These are phyloP conservation scores for Halictus rubicundus DNA, from an alignment of 1,140 invertebrate genomes.

Conservation along the genomic window DNA sequence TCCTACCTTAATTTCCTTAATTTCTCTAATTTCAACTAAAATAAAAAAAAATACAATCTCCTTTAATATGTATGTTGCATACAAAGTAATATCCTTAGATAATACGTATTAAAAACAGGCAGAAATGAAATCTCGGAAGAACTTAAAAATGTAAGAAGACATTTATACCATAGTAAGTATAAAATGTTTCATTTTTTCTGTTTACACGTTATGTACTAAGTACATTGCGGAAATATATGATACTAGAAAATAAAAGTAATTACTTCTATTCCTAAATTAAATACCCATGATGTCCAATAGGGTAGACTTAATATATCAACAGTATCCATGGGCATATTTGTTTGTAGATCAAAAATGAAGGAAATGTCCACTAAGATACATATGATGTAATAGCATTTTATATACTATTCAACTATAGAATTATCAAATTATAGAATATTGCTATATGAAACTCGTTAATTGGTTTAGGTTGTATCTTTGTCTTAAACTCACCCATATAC, in stretches of 20 bases:
- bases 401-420: conserved; percentile 18
- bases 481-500: conserved; percentile 51
- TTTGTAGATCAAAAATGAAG: conserved; percentile 51
- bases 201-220: no score
- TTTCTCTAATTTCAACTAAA: conserved; percentile 90
- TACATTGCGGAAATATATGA: no score
- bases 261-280: conserved; percentile 6
- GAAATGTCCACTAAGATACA: conserved; percentile 46
- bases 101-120: not conserved
- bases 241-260: not conserved
- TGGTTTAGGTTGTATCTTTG: conserved; percentile 48
- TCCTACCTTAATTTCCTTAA: conserved; percentile 94
- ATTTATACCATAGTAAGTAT: not conserved
- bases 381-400: conserved; percentile 26
- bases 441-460: conserved; percentile 38
- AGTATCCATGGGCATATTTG: conserved; percentile 34
- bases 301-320: conserved; percentile 49
- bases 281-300: conserved; percentile 22
- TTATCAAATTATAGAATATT: conserved; percentile 18
- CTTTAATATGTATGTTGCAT: not conserved
- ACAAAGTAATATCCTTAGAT: not conserved
- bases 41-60: conserved; percentile 11
- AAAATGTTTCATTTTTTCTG: no score
- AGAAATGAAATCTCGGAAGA: not conserved
- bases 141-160: not conserved